A percentile compares a stretch with the other conserved stretches of the same genome.
These are phyloP conservation scores for Eutrigla gurnardus DNA, from an alignment of 2,797 vertebrate species.

Conservation along the genomic window DNA sequence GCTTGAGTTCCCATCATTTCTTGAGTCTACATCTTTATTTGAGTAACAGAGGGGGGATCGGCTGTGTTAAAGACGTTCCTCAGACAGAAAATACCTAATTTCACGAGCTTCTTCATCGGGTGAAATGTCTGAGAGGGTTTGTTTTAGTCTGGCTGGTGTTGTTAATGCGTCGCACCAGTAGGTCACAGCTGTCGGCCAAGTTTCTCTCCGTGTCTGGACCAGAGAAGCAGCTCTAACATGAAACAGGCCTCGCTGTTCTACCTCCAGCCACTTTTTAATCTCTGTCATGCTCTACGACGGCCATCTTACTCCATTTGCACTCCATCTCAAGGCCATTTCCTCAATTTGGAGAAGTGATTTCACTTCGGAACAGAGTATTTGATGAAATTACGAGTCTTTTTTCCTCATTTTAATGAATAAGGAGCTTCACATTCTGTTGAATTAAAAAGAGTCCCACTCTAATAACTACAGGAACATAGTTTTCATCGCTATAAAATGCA, in stretches of 20 bases:
- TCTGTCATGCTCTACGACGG: conserved; percentile 13
- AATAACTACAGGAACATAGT: conserved; percentile 10
- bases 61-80: conserved; percentile 19
- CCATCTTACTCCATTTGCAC: conserved; percentile 8
- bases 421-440: neutral
- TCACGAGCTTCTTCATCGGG: conserved; percentile 16
- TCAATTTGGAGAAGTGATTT: neutral
- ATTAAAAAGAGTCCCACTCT: neutral
- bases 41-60: neutral
- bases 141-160: conserved; percentile 29
- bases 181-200: conserved; percentile 40
- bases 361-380: neutral
- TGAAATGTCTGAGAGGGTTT: conserved; percentile 32
- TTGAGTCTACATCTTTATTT: neutral
- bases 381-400: neutral
- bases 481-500: neutral
- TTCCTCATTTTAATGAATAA: neutral
- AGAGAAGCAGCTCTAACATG: conserved; percentile 40
- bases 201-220: conserved; percentile 28
- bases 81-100: conserved; percentile 17
- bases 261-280: conserved; percentile 20
- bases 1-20: too few relatives aligned
- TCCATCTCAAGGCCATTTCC: neutral
- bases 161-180: conserved; percentile 43
- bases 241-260: conserved; percentile 23